Conservation (phyloP, 1,140 invertebrate species). For the Pseudobourletiella spinata region DNA sequence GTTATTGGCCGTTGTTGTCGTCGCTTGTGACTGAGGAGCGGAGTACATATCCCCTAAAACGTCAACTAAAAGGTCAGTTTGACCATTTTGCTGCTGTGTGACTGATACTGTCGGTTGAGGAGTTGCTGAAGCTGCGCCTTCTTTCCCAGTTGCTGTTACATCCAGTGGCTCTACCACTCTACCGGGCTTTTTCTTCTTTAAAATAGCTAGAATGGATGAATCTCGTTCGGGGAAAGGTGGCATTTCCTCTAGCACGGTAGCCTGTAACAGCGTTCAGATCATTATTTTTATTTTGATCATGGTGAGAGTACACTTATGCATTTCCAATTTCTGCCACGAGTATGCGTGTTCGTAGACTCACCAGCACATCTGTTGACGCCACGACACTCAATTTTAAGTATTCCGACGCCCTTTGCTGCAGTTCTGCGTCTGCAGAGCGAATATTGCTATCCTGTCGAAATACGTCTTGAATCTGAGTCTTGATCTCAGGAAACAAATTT, state of each 20-base stretch:
- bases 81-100: conserved; percentile 46
- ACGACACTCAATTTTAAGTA: conserved; percentile 95
- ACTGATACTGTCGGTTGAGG: conserved; percentile 34
- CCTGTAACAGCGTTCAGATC: conserved; percentile 53
- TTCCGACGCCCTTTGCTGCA: conserved; percentile 96
- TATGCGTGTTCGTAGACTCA: too few species aligned
- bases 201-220: conserved; percentile 90
- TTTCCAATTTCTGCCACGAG: too few species aligned
- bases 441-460: conserved; percentile 93
- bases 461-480: conserved; percentile 90
- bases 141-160: conserved; percentile 44
- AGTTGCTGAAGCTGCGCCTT: conserved; percentile 64
- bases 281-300: too few species aligned
- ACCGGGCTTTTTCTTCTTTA: conserved; percentile 97
- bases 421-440: conserved; percentile 92
- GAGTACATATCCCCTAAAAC: conserved; percentile 77
- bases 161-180: conserved; percentile 70
- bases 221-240: conserved; percentile 98
- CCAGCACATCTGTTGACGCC: conserved; percentile 90
- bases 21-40: conserved; percentile 31
- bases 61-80: conserved; percentile 72
- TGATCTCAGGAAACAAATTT: conserved; percentile 98
- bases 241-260: conserved; percentile 99
- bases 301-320: too few species aligned
- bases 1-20: conserved; percentile 49